A percentile compares a stretch with the other conserved stretches of the same genome.
phyloP scores from a whole-genome alignment of 2,888 invertebrate genomes.

The Xanthorhoe designata region DNA sequence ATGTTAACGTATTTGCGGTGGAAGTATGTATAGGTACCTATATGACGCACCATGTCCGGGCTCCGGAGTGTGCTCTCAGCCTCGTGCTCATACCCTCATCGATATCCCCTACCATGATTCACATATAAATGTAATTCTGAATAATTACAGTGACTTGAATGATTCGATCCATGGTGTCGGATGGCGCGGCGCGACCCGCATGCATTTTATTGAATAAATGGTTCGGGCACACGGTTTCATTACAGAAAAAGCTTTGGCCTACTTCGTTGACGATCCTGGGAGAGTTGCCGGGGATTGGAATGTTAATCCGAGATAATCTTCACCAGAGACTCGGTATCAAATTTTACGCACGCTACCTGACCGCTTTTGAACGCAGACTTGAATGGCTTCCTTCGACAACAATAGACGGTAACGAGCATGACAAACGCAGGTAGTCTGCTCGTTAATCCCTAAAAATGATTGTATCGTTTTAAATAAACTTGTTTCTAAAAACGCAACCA shows the following conservation, averaged over 20 bases:
- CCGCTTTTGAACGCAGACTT: constrained; percentile 69
- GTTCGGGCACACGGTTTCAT: constrained; percentile 64
- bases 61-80: constrained; percentile 28
- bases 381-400: constrained; percentile 75
- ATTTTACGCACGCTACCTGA: constrained; percentile 83
- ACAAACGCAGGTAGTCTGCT: constrained; percentile 71
- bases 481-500: constrained; percentile 24
- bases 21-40: too few species aligned
- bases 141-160: constrained; percentile 68
- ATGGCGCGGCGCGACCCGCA: constrained; percentile 70
- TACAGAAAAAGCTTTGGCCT: constrained; percentile 67
- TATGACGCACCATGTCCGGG: constrained; percentile 39
- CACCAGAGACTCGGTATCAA: constrained; percentile 67
- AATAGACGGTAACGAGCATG: constrained; percentile 64
- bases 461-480: constrained; percentile 35
- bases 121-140: constrained; percentile 65
- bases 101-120: constrained; percentile 47
- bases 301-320: constrained; percentile 83
- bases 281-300: constrained; percentile 68
- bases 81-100: constrained; percentile 31
- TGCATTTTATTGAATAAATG: constrained; percentile 80
- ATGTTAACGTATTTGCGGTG: constrained; percentile 35
- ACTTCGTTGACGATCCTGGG: constrained; percentile 59
- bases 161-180: constrained; percentile 55
- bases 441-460: constrained; percentile 47